Conservation (phyloP, 2,888 invertebrate species). For the Dusona sp. region DNA sequence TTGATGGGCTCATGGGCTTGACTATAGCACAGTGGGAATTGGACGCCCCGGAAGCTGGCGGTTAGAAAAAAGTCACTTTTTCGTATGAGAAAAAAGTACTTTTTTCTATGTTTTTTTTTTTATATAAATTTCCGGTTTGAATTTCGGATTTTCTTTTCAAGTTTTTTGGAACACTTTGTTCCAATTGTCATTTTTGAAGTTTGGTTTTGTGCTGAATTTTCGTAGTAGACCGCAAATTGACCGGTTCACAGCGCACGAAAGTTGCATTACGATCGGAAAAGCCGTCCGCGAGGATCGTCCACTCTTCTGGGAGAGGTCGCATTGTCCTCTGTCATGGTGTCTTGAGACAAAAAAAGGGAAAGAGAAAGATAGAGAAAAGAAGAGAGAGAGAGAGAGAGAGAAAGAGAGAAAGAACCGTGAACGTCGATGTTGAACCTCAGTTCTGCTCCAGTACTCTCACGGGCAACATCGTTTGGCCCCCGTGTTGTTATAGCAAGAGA, state of each 20-base stretch:
- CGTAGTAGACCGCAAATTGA: background rate
- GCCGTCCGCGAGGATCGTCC: background rate
- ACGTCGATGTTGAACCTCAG: constrained; percentile 77
- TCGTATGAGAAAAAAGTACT: background rate
- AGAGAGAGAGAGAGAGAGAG: constrained; percentile 32
- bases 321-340: constrained; percentile 71
- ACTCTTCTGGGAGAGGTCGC: constrained; percentile 57
- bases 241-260: background rate
- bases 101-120: background rate
- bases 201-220: background rate
- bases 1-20: no score
- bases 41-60: background rate
- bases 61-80: background rate
- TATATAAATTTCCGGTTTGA: background rate
- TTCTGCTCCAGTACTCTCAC: constrained; percentile 80
- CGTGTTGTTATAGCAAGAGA: background rate
- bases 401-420: constrained; percentile 42
- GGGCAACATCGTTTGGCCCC: constrained; percentile 75
- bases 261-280: background rate
- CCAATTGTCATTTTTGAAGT: background rate
- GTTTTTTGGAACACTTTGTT: no score
- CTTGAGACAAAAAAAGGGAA: background rate
- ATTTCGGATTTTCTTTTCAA: background rate
- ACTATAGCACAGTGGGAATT: no score
- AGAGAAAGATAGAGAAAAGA: constrained; percentile 21